Evolutionary conservation across 2,113 vertebrate species (phyloP).

Genomic region (Corydoras maculifer): DNA sequence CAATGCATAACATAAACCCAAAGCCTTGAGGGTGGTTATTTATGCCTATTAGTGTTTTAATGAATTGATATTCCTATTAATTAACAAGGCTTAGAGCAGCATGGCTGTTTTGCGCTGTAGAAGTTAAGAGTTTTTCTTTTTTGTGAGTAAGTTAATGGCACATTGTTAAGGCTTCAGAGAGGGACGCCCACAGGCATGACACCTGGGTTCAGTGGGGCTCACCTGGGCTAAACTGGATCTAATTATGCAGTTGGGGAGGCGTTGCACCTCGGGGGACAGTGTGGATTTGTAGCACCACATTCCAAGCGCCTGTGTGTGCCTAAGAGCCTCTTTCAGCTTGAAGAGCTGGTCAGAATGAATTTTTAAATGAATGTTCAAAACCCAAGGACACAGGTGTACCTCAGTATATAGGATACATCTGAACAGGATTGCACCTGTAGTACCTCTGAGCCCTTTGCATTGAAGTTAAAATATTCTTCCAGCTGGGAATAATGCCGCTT

Average conservation of each 20-base stretch:
- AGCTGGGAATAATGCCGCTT: too few relatives aligned
- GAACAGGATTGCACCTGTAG: too few relatives aligned
- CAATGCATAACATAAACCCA: slow-evolving; percentile 54
- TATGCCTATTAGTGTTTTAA: slow-evolving; percentile 55
- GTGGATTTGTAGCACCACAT: slow-evolving; percentile 9
- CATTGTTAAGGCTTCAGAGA: slow-evolving; percentile 17
- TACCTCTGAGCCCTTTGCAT: too few relatives aligned
- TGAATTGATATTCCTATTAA: slow-evolving; percentile 46
- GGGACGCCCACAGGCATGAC: slow-evolving; percentile 5
- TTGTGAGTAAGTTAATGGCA: background rate
- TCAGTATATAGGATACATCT: too few relatives aligned
- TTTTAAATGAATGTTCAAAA: background rate
- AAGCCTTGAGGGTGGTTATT: slow-evolving; percentile 58
- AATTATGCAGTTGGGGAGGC: slow-evolving; percentile 16
- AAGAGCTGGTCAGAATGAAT: background rate
- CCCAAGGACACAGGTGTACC: background rate
- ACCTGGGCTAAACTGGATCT: slow-evolving; percentile 27
- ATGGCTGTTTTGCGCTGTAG: background rate
- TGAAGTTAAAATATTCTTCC: too few relatives aligned
- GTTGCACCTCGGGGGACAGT: background rate
- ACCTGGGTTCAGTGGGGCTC: slow-evolving; percentile 23
- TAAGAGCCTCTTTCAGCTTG: background rate
- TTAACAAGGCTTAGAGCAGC: too few relatives aligned
- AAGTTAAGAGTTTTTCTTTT: background rate
- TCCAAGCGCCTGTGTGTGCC: background rate